Conservation (phyloP, 2,113 vertebrate genomes). For the Hoplias malabaricus region DNA sequence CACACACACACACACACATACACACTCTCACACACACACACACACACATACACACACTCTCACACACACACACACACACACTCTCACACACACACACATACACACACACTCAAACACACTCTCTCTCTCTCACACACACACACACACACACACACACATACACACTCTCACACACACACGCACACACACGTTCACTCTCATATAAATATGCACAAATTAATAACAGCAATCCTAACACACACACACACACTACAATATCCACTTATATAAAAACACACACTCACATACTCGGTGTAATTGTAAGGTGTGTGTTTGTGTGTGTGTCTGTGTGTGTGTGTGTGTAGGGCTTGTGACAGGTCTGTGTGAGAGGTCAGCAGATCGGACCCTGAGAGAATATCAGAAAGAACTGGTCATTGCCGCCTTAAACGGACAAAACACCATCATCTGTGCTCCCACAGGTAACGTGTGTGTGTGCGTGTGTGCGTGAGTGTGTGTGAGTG, state of each 20-base stretch:
- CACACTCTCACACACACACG: too few relatives aligned
- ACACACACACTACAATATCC: neutral
- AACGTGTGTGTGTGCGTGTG: neutral
- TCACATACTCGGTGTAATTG: too few relatives aligned
- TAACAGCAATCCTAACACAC: too few relatives aligned
- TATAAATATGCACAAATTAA: too few relatives aligned
- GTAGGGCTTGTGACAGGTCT: slow-evolving; percentile 2
- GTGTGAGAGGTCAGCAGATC: neutral
- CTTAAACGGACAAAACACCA: slow-evolving; percentile 50
- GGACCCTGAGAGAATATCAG: slow-evolving; percentile 56
- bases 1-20: too few relatives aligned
- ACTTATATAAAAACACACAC: neutral
- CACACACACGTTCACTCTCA: too few relatives aligned
- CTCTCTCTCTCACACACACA: too few relatives aligned
- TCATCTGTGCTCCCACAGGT: slow-evolving; percentile 66
- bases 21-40: slow-evolving; percentile 4
- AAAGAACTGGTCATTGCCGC: slow-evolving; percentile 48
- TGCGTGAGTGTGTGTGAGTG: neutral
- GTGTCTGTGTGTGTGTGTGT: too few relatives aligned
- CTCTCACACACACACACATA: neutral
- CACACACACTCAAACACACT: too few relatives aligned
- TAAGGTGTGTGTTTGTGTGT: too few relatives aligned
- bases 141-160: too few relatives aligned
- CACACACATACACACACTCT: too few relatives aligned
- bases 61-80: neutral